These are phyloP conservation scores for Pyrgilauda ruficollis DNA, from an alignment of 2,113 vertebrate species.

Conservation along the genomic window DNA sequence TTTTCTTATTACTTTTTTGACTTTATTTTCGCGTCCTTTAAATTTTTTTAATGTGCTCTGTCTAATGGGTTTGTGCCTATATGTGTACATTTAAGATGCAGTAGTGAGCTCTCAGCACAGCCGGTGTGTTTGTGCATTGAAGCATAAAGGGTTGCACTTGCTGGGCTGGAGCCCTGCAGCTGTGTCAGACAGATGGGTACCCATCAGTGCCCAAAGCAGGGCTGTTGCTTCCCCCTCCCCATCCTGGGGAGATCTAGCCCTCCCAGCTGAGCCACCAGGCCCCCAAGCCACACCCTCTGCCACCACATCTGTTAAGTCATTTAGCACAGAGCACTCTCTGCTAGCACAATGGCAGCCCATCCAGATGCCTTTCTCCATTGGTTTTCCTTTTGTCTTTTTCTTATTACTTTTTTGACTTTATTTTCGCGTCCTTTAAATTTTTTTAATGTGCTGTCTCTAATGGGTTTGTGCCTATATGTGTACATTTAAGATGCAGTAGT, in stretches of 20 bases:
- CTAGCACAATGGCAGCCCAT: accelerated
- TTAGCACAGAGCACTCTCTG: not conserved
- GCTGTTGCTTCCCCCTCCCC: not conserved
- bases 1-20: not conserved
- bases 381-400: not conserved
- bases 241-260: not conserved
- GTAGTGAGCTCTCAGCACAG: not conserved
- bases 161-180: not conserved
- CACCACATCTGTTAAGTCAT: not conserved
- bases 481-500: not conserved
- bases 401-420: not conserved
- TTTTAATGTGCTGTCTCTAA: not conserved
- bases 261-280: not conserved
- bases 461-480: not conserved
- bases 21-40: not conserved
- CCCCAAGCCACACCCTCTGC: not conserved
- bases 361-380: not conserved
- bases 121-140: not conserved
- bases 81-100: not conserved
- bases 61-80: not conserved
- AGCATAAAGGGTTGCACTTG: not conserved
- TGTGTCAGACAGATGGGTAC: not conserved
- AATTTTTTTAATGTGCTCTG: not conserved
- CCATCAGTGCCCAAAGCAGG: not conserved
- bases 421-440: not conserved